These are phyloP conservation scores for Coracopsis vasa DNA, from an alignment of 2,113 vertebrate genomes.

Conservation along the genomic window DNA sequence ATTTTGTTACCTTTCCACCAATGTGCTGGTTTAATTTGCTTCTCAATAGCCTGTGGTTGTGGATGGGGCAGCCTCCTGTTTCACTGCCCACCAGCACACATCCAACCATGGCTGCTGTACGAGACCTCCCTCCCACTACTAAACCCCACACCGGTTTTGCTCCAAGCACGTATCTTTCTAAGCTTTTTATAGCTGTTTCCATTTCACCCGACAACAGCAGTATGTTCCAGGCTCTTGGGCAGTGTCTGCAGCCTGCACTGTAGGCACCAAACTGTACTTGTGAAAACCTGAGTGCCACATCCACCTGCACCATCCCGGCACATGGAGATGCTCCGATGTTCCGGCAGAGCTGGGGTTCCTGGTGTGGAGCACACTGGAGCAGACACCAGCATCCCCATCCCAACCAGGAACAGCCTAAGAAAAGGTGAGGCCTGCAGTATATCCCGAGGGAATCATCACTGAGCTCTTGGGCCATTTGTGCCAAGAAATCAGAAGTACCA, in stretches of 20 bases:
- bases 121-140: background rate
- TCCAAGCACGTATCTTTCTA: background rate
- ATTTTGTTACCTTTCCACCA: background rate
- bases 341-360: background rate
- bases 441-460: rapidly evolving
- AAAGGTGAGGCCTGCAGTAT: rapidly evolving
- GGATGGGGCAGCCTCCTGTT: background rate
- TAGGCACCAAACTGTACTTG: background rate
- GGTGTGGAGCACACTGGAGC: background rate
- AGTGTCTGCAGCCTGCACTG: background rate
- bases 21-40: background rate
- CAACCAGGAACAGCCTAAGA: background rate
- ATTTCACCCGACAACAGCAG: background rate
- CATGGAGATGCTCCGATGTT: rapidly evolving
- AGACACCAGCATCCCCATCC: background rate
- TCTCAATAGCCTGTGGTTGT: background rate
- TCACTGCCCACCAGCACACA: background rate
- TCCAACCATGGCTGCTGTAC: rapidly evolving
- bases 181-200: background rate
- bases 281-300: background rate
- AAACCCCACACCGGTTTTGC: background rate
- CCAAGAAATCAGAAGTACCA: background rate
- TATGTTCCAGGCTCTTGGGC: background rate
- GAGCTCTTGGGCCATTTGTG: background rate
- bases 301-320: rapidly evolving